phyloP scores from a whole-genome alignment of 2,888 invertebrate species.

The Nephrotoma appendiculata region DNA sequence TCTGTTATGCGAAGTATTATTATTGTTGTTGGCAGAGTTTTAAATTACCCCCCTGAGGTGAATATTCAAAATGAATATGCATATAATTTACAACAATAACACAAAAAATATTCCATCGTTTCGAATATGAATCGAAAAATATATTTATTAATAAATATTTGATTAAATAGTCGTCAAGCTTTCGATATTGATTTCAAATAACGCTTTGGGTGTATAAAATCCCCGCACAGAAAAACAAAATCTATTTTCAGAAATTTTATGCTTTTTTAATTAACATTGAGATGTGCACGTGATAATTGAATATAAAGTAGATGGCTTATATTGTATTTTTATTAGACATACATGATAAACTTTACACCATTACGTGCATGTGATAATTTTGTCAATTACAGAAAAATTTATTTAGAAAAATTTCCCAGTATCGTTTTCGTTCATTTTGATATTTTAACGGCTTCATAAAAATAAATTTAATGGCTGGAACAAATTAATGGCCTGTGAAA shows the following conservation, averaged over 20 bases:
- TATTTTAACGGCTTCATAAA: neutral
- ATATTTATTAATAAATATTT: no score
- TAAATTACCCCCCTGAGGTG: no score
- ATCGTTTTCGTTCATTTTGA: neutral
- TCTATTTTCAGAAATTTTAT: neutral
- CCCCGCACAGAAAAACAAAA: neutral
- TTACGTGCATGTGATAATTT: neutral
- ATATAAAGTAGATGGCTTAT: neutral
- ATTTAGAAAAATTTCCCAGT: neutral
- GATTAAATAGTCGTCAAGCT: no score
- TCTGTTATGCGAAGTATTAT: neutral
- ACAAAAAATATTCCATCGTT: no score
- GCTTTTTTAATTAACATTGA: neutral
- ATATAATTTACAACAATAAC: no score
- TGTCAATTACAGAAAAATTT: neutral
- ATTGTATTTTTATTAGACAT: neutral
- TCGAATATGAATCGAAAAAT: no score
- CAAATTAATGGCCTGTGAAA: neutral
- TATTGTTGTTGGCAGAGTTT: no score
- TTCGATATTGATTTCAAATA: neutral
- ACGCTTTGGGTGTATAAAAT: neutral
- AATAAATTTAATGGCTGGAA: neutral
- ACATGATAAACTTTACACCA: neutral
- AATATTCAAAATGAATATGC: no score
- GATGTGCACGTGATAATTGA: neutral